Evolutionary conservation across 2,113 vertebrate genomes (phyloP).

Genomic region (Aptenodytes patagonicus): DNA sequence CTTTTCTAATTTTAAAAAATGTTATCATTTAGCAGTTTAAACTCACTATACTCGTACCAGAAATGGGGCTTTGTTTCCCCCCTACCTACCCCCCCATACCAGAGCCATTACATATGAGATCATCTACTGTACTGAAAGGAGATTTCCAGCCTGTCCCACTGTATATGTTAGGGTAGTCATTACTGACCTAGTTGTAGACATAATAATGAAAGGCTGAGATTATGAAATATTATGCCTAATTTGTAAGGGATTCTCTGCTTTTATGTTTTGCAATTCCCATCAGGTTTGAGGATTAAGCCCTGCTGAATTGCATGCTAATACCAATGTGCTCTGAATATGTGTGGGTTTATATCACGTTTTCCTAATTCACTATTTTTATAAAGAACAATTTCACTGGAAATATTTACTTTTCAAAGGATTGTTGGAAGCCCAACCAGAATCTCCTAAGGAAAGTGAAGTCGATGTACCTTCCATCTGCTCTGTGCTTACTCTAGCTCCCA

Average conservation of each 20-base stretch:
- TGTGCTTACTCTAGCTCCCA: neutral
- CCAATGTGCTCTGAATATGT: constrained; percentile 28
- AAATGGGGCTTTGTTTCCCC: neutral
- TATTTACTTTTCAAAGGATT: constrained; percentile 8
- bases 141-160: neutral
- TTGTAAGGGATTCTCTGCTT: constrained; percentile 60
- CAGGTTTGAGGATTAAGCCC: constrained; percentile 29
- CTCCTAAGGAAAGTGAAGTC: neutral
- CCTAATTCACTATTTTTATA: constrained; percentile 23
- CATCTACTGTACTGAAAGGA: neutral
- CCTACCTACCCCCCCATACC: too few species aligned
- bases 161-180: neutral
- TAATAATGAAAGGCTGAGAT: constrained; percentile 29
- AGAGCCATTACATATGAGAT: constrained; percentile 18
- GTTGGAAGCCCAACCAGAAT: neutral
- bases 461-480: neutral
- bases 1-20: neutral
- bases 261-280: constrained; percentile 48
- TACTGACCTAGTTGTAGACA: constrained; percentile 57
- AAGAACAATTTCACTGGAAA: constrained; percentile 30
- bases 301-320: constrained; percentile 33
- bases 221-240: constrained; percentile 57
- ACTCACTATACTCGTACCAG: neutral
- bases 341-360: constrained; percentile 19
- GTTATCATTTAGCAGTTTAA: neutral